Base-by-base conservation (phyloP, 2,888 invertebrate species). In the Glaucopsyche alexis region DNA sequence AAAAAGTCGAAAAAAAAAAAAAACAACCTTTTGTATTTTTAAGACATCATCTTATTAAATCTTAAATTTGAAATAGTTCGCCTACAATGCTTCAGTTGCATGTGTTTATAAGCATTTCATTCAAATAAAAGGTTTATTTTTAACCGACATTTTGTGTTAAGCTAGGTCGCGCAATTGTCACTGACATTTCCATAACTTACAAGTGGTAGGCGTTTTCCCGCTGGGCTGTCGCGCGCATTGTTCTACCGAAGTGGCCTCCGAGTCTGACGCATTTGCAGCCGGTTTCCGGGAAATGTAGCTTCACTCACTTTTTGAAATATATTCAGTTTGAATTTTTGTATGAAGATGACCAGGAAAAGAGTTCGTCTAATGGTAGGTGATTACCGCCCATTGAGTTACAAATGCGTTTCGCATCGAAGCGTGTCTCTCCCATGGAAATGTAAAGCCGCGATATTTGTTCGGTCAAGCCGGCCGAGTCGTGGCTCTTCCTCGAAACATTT, bases 271-370 rank as follows among this genome's bases (percentile, higher is more conserved):
- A 66, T 72, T 72, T 66, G 42, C 40, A 72, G 52, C 52, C 49
- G 42, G 45, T n/a, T 64, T 19, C 52, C 49, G 55, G n/a, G 42
- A 67, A 74, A 52, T 75, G 84, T 86, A 87, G 86, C 86, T 85
- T 86, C 80, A 87, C 85, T 84, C 73, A 70, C 29, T 29, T 29
- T 29, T 29, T 29, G 29, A 29, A 29, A 29, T 29, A 29, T 29
- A 29, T 29, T 29, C 29, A 29, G 29, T 29, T 29, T 29, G 29
- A 4, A 8, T 60, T 69, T 69, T 47, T 9, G n/a, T 42, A 45
- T 16, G 11, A 67, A 7, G 42, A 6, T 42, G 42, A 42, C 42
- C 8, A 42, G 42, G 42, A 42, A 42, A 42, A 7, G 0, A 42
- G 42, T 42, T 42, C 2, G 29, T 4, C 29, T 29, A 4, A 29